phyloP scores from a whole-genome alignment of 2,797 vertebrate genomes.

The Diplodus puntazzo region DNA sequence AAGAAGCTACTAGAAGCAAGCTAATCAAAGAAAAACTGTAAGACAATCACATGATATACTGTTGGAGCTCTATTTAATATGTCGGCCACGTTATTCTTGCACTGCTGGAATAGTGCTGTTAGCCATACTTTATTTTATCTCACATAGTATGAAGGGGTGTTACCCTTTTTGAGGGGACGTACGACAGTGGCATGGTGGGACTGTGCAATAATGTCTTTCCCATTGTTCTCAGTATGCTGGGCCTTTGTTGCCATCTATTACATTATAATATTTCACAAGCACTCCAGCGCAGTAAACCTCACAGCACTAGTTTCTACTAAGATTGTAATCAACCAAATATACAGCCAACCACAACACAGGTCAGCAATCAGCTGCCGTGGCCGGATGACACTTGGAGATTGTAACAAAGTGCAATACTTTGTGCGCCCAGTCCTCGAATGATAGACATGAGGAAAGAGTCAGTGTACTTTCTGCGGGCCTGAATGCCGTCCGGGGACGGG shows the following conservation, averaged over 20 bases:
- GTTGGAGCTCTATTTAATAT: conserved; percentile 60
- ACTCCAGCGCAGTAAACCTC: conserved; percentile 74
- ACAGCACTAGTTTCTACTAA: conserved; percentile 38
- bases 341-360: conserved; percentile 54
- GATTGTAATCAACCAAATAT: conserved; percentile 61
- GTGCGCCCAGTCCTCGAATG: conserved; percentile 58
- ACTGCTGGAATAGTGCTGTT: conserved; percentile 85
- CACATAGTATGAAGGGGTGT: conserved; percentile 51
- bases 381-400: conserved; percentile 64
- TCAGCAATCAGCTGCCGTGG: conserved; percentile 46
- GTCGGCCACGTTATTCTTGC: conserved; percentile 68
- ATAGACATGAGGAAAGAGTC: conserved; percentile 29
- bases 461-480: conserved; percentile 38
- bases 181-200: conserved; percentile 78
- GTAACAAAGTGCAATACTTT: conserved; percentile 76
- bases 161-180: conserved; percentile 69
- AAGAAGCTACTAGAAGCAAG: conserved; percentile 27
- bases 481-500: conserved; percentile 46
- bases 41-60: conserved; percentile 70
- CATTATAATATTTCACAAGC: conserved; percentile 57
- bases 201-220: conserved; percentile 86
- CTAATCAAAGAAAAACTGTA: conserved; percentile 27
- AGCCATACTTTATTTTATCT: conserved; percentile 57
- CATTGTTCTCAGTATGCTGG: conserved; percentile 69
- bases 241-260: conserved; percentile 42